Evolutionary conservation across 2,113 vertebrate species (phyloP).

Genomic region (Rhynchopsitta pachyrhyncha): DNA sequence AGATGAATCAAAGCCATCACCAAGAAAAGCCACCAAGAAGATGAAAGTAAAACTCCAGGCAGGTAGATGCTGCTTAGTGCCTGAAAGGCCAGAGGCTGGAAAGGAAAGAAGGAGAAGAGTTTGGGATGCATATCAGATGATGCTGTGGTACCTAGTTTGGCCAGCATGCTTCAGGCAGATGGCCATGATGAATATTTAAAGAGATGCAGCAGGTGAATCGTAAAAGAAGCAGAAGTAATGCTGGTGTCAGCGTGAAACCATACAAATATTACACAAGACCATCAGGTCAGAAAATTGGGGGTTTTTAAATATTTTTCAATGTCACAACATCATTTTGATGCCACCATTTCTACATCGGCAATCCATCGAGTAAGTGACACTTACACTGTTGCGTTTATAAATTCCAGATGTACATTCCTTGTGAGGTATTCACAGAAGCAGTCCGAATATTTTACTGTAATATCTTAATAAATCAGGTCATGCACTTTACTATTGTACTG

Average conservation of each 20-base stretch:
- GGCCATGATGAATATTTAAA: constrained; percentile 32
- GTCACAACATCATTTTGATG: neutral
- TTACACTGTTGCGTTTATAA: neutral
- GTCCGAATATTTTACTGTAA: neutral
- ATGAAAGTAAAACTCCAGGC: neutral
- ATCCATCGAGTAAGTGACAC: neutral
- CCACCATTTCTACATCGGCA: neutral
- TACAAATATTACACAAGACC: neutral
- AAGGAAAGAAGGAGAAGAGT: neutral
- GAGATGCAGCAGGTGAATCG: neutral
- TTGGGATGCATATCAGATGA: neutral
- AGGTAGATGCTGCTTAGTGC: neutral
- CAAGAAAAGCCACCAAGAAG: neutral
- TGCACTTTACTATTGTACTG: neutral
- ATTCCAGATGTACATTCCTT: neutral
- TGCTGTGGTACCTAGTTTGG: neutral
- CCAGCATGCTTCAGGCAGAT: neutral
- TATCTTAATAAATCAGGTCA: neutral
- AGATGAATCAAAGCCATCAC: neutral
- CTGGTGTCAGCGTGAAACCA: neutral
- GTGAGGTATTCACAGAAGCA: neutral
- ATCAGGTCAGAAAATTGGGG: neutral
- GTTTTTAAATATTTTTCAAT: neutral
- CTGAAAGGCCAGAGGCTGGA: neutral
- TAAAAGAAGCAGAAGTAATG: neutral